These are phyloP conservation scores for Pseudorectes ferrugineus DNA, from an alignment of 2,113 vertebrate species.

Conservation along the genomic window DNA sequence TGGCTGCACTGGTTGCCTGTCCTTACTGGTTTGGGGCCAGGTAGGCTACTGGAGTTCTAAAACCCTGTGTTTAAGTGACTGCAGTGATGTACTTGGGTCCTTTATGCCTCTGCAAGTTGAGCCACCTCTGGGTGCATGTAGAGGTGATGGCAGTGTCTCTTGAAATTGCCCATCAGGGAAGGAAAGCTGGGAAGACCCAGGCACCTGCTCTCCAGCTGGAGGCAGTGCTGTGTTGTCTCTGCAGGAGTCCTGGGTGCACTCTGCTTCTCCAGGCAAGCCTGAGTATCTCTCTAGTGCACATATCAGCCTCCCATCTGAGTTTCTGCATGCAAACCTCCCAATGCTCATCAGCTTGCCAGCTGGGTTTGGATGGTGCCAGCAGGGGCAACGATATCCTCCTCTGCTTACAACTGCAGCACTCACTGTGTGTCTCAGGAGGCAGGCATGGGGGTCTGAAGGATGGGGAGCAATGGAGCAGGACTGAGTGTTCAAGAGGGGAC, in stretches of 20 bases:
- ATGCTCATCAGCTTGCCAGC: neutral
- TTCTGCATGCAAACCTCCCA: neutral
- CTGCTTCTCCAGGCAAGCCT: neutral
- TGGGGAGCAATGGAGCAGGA: neutral
- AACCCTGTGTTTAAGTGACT: neutral
- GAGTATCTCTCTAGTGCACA: rapidly evolving
- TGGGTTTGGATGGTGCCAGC: neutral
- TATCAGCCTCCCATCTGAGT: neutral
- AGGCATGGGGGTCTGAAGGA: neutral
- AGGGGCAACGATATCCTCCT: neutral
- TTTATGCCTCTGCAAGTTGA: neutral
- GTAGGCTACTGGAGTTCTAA: neutral
- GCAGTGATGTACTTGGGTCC: neutral
- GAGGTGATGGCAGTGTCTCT: neutral
- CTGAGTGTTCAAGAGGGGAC: neutral
- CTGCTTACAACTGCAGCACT: neutral
- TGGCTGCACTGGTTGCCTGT: neutral
- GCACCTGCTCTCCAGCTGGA: neutral
- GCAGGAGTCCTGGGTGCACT: rapidly evolving
- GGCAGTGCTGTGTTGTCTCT: rapidly evolving
- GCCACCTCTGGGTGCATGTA: neutral
- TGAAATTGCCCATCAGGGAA: neutral
- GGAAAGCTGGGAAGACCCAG: neutral
- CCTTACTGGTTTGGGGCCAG: neutral
- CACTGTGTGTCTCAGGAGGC: neutral